phyloP scores from a whole-genome alignment of 2,888 invertebrate species.

The Lepidocyrtinus sp. region DNA sequence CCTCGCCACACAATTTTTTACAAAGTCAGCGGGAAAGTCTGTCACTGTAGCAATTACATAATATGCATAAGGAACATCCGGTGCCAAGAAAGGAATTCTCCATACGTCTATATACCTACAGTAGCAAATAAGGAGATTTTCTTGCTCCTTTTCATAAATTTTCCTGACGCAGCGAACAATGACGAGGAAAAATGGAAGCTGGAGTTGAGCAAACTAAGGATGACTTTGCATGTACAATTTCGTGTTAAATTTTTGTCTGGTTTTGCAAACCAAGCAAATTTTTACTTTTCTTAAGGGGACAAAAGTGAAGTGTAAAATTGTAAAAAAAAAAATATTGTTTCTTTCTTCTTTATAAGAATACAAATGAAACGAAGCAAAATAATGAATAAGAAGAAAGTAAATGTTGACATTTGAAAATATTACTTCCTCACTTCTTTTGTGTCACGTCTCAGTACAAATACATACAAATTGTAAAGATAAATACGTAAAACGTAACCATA shows the following conservation, averaged over 20 bases:
- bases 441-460: not conserved
- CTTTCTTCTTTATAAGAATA: not conserved
- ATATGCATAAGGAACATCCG: conserved; percentile 10
- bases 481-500: no score
- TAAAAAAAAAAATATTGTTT: not conserved
- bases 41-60: not conserved
- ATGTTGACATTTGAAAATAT: not conserved
- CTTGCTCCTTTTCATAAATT: not conserved
- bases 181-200: not conserved
- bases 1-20: not conserved
- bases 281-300: not conserved
- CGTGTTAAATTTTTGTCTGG: not conserved
- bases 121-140: not conserved
- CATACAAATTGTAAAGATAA: not conserved
- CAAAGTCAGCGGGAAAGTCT: not conserved
- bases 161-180: not conserved
- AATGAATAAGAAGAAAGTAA: not conserved
- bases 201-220: not conserved
- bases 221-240: not conserved
- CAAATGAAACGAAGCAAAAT: not conserved
- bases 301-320: not conserved
- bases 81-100: not conserved
- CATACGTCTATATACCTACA: conserved; percentile 2
- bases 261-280: not conserved
- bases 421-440: not conserved